Evolutionary conservation across 2,113 vertebrate genomes (phyloP).

Genomic region (Calyptommatus sinebrachiatus): DNA sequence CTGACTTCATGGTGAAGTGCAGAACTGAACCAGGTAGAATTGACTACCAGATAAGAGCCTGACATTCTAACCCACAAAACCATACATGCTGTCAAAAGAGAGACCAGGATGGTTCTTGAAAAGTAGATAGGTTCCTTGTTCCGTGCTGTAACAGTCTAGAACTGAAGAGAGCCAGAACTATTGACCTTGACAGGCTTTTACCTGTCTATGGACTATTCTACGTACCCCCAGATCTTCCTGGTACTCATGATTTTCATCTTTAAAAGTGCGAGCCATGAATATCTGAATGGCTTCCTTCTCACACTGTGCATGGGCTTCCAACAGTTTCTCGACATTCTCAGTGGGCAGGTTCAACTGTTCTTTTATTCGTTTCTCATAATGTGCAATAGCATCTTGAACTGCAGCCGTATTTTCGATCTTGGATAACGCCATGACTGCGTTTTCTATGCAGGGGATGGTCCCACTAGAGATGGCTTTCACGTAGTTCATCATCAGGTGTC

Average conservation of each 20-base stretch:
- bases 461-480: constrained; percentile 52
- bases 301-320: constrained; percentile 34
- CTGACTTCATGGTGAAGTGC: no score
- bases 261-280: constrained; percentile 63
- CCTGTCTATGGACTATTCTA: not conserved
- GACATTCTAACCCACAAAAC: no score
- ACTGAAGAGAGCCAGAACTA: no score
- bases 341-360: constrained; percentile 37
- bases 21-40: no score
- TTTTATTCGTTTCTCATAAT: constrained; percentile 44
- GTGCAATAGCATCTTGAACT: constrained; percentile 32
- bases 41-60: no score
- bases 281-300: constrained; percentile 44
- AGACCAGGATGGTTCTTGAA: no score
- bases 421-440: constrained; percentile 51
- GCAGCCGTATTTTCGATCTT: constrained; percentile 58
- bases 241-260: constrained; percentile 35
- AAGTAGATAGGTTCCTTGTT: no score
- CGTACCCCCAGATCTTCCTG: constrained; percentile 47
- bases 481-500: constrained; percentile 46
- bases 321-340: constrained; percentile 44
- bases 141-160: no score
- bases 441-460: constrained; percentile 59
- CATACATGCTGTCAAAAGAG: no score
- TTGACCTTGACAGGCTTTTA: no score